Evolutionary conservation across 30 jellyfish, hydroid and myxozoan species (phyloP).

Genomic region (Turritopsis rubra): DNA sequence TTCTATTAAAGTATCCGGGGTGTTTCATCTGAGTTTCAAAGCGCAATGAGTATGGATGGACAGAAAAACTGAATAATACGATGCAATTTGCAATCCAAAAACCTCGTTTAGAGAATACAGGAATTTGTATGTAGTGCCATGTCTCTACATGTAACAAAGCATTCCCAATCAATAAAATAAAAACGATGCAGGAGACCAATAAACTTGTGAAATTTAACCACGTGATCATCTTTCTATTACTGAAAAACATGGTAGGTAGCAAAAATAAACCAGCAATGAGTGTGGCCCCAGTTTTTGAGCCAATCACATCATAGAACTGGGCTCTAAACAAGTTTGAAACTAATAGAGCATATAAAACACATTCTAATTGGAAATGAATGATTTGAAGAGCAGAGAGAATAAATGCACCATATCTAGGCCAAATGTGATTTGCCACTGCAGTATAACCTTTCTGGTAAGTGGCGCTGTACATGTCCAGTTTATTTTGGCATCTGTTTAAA

Average conservation of each 20-base stretch:
- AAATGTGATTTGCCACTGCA: not conserved
- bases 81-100: conserved; percentile 55
- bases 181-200: conserved; percentile 41
- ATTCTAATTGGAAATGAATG: conserved; percentile 60
- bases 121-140: conserved; percentile 48
- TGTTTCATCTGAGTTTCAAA: conserved; percentile 59
- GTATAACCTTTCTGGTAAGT: not conserved
- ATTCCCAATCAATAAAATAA: conserved; percentile 27
- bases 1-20: conserved; percentile 44
- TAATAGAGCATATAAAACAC: conserved; percentile 56
- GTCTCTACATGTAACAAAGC: not conserved
- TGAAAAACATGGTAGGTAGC: conserved; percentile 62
- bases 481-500: not conserved
- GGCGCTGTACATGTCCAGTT: not conserved
- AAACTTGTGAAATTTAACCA: conserved; percentile 72
- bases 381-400: conserved; percentile 44
- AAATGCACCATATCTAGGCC: not conserved
- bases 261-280: conserved; percentile 60
- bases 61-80: conserved; percentile 61
- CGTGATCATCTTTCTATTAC: conserved; percentile 53
- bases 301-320: conserved; percentile 38
- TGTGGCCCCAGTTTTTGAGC: conserved; percentile 36
- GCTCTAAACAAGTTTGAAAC: conserved; percentile 51
- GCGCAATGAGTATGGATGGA: conserved; percentile 65
- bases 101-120: conserved; percentile 48